These are phyloP conservation scores for Dascyllus trimaculatus DNA, from an alignment of 2,113 vertebrate genomes.

Conservation along the genomic window DNA sequence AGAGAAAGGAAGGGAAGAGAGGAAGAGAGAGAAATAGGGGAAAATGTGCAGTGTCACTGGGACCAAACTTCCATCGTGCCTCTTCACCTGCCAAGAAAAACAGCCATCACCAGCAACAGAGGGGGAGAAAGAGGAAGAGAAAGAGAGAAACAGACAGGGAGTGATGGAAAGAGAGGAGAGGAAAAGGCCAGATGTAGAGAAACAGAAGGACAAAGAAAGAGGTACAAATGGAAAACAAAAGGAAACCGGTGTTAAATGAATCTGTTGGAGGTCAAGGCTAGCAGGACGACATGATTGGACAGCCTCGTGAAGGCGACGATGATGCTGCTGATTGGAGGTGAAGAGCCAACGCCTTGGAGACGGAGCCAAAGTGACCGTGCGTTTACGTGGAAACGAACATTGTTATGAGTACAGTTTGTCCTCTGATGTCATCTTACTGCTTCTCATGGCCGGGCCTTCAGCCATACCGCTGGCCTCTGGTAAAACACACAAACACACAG, in stretches of 20 bases:
- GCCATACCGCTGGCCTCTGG: slow-evolving; percentile 45
- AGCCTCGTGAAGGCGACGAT: slow-evolving; percentile 6
- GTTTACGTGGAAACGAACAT: slow-evolving; percentile 75
- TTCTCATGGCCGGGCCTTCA: slow-evolving; percentile 59
- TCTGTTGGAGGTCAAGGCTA: slow-evolving; percentile 31
- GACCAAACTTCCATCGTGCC: slow-evolving; percentile 44
- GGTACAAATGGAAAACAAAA: slow-evolving; percentile 23
- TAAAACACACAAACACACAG: slow-evolving; percentile 36
- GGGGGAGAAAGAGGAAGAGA: slow-evolving; percentile 48
- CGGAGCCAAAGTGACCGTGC: slow-evolving; percentile 23
- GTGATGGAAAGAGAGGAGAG: slow-evolving; percentile 43
- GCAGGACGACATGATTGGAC: slow-evolving; percentile 12
- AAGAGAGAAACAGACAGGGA: slow-evolving; percentile 43
- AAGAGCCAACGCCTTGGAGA: slow-evolving; percentile 27
- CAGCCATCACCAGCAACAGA: slow-evolving; percentile 34
- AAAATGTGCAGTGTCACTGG: slow-evolving; percentile 76
- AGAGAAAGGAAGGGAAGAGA: slow-evolving; percentile 41
- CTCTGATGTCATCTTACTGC: slow-evolving; percentile 78
- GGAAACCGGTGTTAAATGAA: slow-evolving; percentile 33
- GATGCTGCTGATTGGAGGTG: slow-evolving; percentile 51
- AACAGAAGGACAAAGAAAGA: slow-evolving; percentile 25
- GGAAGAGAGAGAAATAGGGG: slow-evolving; percentile 29
- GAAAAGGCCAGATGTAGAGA: slow-evolving; percentile 1
- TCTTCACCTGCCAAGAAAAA: slow-evolving; percentile 70
- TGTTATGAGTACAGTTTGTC: slow-evolving; percentile 84